phyloP scores from a whole-genome alignment of 2,888 invertebrate genomes.

The Agrochola macilenta region DNA sequence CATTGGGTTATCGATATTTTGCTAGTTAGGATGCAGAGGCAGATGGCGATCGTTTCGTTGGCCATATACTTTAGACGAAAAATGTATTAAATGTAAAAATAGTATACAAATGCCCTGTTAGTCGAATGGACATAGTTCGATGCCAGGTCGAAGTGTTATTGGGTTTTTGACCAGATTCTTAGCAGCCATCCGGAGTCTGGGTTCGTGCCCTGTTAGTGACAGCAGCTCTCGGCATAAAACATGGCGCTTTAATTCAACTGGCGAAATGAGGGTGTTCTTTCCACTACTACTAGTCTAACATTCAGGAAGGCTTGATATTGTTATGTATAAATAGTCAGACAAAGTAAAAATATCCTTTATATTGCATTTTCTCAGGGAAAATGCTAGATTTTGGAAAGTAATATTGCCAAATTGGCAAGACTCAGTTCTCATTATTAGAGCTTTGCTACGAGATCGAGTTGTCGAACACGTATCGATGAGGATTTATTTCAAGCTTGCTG shows the following conservation, averaged over 20 bases:
- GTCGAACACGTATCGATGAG: conserved; percentile 10
- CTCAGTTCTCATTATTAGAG: conserved; percentile 19
- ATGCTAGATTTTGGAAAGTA: background rate
- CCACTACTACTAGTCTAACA: background rate
- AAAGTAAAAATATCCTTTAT: too few species aligned
- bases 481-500: conserved; percentile 12
- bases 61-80: background rate
- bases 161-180: too few species aligned
- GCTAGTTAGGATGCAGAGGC: background rate
- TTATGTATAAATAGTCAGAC: background rate
- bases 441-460: conserved; percentile 26
- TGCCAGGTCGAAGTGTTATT: too few species aligned
- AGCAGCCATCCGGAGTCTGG: background rate
- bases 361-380: background rate
- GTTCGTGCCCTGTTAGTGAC: background rate
- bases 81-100: background rate
- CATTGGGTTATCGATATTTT: conserved; percentile 3
- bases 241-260: background rate
- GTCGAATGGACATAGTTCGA: background rate
- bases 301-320: background rate
- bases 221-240: background rate
- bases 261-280: background rate
- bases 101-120: background rate
- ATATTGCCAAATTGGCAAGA: conserved; percentile 2
- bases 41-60: background rate